phyloP scores from a whole-genome alignment of 2,113 vertebrate genomes.

The Nesogale talazaci region DNA sequence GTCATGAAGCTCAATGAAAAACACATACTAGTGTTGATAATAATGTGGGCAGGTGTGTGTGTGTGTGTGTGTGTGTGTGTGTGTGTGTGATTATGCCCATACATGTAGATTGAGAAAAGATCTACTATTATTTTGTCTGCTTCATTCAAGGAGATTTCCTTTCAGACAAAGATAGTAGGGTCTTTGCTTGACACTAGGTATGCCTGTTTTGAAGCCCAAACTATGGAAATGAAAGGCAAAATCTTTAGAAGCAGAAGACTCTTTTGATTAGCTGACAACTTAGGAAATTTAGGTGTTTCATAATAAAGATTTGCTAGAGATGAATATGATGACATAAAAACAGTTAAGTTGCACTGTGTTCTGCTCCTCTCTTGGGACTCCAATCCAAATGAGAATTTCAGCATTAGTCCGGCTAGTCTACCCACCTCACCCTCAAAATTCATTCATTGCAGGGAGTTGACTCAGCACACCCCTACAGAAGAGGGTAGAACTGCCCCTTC shows the following conservation, averaged over 20 bases:
- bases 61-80: neutral
- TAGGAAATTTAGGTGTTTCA: slow-evolving; percentile 17
- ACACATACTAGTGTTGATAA: neutral
- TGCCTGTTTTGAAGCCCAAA: neutral
- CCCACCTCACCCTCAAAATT: neutral
- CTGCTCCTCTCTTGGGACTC: neutral
- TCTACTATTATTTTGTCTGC: neutral
- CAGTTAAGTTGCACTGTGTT: neutral
- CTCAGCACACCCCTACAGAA: too few relatives aligned
- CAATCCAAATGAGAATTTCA: neutral
- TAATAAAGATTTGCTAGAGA: neutral
- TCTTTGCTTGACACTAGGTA: neutral
- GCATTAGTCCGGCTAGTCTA: neutral
- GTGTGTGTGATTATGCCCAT: neutral
- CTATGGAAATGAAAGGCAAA: neutral
- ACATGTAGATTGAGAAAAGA: neutral
- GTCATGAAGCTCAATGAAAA: neutral
- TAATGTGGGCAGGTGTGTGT: too few relatives aligned
- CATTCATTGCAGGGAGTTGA: too few relatives aligned
- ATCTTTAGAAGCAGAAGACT: neutral
- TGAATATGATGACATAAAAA: neutral
- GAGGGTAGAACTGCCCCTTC: too few relatives aligned
- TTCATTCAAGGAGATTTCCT: neutral
- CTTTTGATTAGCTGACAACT: neutral
- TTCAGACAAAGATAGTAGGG: neutral